A percentile compares a stretch with the other conserved stretches of the same genome.
phyloP scores from a whole-genome alignment of 2,797 vertebrate species.

The Pelochelys cantorii region DNA sequence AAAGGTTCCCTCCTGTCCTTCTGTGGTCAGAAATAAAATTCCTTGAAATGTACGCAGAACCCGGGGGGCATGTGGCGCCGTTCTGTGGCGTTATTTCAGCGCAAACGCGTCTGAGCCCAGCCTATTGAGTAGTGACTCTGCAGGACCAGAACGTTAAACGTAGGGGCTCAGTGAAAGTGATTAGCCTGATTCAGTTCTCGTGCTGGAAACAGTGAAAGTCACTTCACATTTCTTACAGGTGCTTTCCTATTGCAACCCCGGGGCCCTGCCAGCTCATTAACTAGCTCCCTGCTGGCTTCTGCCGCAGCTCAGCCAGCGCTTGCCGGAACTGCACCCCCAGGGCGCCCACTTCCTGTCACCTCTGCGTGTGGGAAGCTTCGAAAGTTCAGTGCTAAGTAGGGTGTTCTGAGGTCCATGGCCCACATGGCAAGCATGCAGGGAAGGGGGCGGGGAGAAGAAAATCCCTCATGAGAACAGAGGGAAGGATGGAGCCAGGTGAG shows the following conservation, averaged over 20 bases:
- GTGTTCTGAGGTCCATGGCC: neutral
- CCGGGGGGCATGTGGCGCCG: too few relatives aligned
- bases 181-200: neutral
- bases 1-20: neutral
- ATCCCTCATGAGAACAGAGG: neutral
- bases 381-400: neutral
- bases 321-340: too few relatives aligned
- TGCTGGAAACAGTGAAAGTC: neutral
- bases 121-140: neutral
- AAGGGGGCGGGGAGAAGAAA: neutral
- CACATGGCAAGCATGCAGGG: neutral
- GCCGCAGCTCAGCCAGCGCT: too few relatives aligned
- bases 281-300: too few relatives aligned
- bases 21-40: neutral
- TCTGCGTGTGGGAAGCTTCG: too few relatives aligned
- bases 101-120: neutral
- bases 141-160: neutral
- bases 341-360: too few relatives aligned
- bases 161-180: neutral
- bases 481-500: neutral
- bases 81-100: neutral
- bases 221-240: too few relatives aligned
- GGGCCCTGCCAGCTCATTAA: too few relatives aligned
- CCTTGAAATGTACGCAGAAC: neutral
- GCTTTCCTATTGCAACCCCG: too few relatives aligned